Evolutionary conservation across 2,888 invertebrate species (phyloP), one percentile per base, ranked within the genome.

Genomic region (Chrysodeixis includens): DNA sequence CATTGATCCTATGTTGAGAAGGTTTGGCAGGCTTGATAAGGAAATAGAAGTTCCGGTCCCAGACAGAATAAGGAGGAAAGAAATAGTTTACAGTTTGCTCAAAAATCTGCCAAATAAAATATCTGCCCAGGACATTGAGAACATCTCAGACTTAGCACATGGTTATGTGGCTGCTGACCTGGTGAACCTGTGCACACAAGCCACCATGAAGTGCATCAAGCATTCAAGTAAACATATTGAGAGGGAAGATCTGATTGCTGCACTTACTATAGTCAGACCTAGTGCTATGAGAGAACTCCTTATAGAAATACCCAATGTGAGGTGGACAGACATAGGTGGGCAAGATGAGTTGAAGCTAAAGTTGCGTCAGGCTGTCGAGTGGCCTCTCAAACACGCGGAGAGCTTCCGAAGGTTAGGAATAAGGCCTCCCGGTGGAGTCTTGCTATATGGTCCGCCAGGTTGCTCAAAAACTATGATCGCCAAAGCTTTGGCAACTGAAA

Each of bases 391-490:
- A 82, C 97, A 99, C 89, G 97, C 98, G 0, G 98, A 98, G 69
- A 97, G 97, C 70, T 99, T 99, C 83, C 83, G 90, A 53, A 95
- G 97, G 26, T 92, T 99, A 71, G 98, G 98, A 0, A 97, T 99
- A 22, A 96, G 96, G 51, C 98, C 99, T 0, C 99, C 99, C 0
- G 96, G 97, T 68, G 99, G 99, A 0, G 96, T 99, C 0, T 95
- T 99, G 4, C 97, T 99, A 96, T 99, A 98, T 89, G 99, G 99
- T 0, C 99, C 99, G 0, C 99, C 99, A 0, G 99, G 99, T 0
- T 99, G 99, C 89, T 99, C 99, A 0, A 99, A 99, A 95, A 99
- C 99, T 0, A 98, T 99, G 98, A 98, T 99, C 81, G 99, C 99
- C 0, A 98, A 99, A 93, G 99, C 99, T 0, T 90, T 99, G 44